Evolutionary conservation across 2,888 invertebrate species (phyloP).

Genomic region (Catocala nupta): DNA sequence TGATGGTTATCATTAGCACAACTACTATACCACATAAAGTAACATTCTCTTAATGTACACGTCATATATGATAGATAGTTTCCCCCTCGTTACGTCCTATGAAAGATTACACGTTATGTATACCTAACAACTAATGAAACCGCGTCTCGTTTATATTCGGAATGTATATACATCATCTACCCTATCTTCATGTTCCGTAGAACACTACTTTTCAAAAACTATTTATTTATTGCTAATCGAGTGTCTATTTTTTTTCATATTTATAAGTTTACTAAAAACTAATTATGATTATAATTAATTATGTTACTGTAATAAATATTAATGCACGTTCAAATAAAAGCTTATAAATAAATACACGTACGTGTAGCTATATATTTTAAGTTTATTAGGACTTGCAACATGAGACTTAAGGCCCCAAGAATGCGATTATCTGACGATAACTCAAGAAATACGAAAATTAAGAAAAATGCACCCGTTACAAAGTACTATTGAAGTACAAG

Average conservation of each 20-base stretch:
- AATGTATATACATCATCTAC: too few species aligned
- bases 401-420: slow-evolving; percentile 56
- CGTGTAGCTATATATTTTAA: slow-evolving; percentile 16
- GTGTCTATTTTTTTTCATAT: slow-evolving; percentile 6
- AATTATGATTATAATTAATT: slow-evolving; percentile 6
- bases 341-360: slow-evolving; percentile 21
- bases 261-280: neutral
- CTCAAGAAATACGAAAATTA: slow-evolving; percentile 19
- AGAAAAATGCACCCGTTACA: slow-evolving; percentile 13
- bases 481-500: slow-evolving; percentile 6
- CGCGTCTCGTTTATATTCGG: too few species aligned
- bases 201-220: slow-evolving; percentile 18
- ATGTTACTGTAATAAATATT: slow-evolving; percentile 7
- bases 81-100: too few species aligned
- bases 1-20: too few species aligned
- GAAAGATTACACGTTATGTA: too few species aligned
- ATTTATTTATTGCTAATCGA: slow-evolving; percentile 23
- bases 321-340: slow-evolving; percentile 11
- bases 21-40: too few species aligned
- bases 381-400: slow-evolving; percentile 43
- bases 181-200: slow-evolving; percentile 15
- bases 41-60: too few species aligned
- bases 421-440: slow-evolving; percentile 41
- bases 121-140: too few species aligned
- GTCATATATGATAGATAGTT: too few species aligned